These are phyloP conservation scores for Mormyrus proboscirostris DNA, from an alignment of 2,797 vertebrate genomes.

Conservation along the genomic window DNA sequence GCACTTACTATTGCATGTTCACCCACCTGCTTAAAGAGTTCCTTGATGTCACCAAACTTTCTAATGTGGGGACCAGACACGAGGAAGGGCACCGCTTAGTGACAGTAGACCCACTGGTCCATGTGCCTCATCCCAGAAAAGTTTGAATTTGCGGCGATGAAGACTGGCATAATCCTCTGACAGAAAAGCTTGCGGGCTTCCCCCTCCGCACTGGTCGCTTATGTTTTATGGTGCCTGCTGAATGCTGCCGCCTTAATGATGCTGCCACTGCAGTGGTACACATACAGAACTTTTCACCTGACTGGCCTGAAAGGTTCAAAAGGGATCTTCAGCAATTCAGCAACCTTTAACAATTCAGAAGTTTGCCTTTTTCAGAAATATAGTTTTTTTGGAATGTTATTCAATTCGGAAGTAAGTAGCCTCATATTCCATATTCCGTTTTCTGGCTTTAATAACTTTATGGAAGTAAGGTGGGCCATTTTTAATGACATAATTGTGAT, in stretches of 20 bases:
- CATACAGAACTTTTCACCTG: not conserved
- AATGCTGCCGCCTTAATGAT: not conserved
- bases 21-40: not conserved
- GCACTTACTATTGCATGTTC: not conserved
- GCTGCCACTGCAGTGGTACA: not conserved
- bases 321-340: not conserved
- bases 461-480: no score
- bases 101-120: not conserved
- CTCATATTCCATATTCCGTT: no score
- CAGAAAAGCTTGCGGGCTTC: not conserved
- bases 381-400: not conserved
- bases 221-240: not conserved
- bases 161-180: not conserved
- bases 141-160: not conserved
- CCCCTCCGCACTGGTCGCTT: not conserved
- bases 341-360: not conserved
- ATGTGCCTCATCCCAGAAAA: not conserved
- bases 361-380: not conserved
- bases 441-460: no score
- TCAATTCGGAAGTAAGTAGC: no score
- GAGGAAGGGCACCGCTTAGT: not conserved
- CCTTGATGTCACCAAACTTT: not conserved
- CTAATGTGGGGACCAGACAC: not conserved
- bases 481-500: no score
- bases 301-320: not conserved